Base-by-base conservation (phyloP, 2,888 invertebrate species). In the Lomographa bimaculata region DNA sequence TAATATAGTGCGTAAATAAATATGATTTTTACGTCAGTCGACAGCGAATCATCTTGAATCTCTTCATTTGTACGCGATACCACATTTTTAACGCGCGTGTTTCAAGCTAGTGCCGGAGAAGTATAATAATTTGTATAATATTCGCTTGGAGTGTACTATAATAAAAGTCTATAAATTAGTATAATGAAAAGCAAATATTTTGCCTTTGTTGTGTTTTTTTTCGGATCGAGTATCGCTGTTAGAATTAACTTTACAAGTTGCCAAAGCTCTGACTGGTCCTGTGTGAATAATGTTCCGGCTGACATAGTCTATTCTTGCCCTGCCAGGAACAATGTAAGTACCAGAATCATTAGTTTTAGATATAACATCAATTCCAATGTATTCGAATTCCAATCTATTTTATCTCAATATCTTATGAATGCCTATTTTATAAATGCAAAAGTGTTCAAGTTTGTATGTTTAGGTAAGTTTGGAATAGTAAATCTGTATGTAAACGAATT, bases 231-330 rank as follows among this genome's bases (percentile, higher is more conserved):
- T 32, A 36, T 59, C 11, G 73, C 72, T 9, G 57, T 79, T 12
- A 77, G 82, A 50, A 82, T 90, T 7, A 81, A 79, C 47, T 89
- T 89, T 35, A 81, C 80, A 0, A 79, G 58, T 46, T 90, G 89
- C 56, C 77, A 81, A 47, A 69, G 70, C 40, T 57, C 75, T 0
- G 82, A 79, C 28, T 89, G 89, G 91, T 79, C 63, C 48, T 91
- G 89, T 70, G 57, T 74, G 46, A 78, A 80, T 47, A 73, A 77
- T 57, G 39, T 54, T 9, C 69, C 78, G 1, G 69, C 62, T 46
- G 79, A 87, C 18, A 69, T 89, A 43, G 60, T 76, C 0, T 90
- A 82, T 39, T 77, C 74, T 5, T 89, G 89, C 45, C 46, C 74
- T 4, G 46, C 69, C 0, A 64, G 56, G 18, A 76, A 49, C 49